Conservation (phyloP, 2,888 invertebrate genomes). For the Phortica okadai region DNA sequence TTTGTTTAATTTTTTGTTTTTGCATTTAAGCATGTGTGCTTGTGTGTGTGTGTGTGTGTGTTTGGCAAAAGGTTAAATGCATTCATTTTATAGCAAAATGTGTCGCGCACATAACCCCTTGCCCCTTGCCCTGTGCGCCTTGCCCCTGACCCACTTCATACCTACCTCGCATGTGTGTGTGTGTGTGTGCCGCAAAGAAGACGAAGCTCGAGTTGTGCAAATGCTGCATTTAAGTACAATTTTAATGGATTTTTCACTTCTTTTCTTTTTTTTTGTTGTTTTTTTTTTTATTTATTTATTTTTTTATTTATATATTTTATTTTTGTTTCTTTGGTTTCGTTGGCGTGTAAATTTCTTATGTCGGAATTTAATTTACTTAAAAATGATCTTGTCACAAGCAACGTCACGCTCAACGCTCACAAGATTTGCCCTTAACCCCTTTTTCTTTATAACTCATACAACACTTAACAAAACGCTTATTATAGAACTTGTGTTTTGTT, state of each 20-base stretch:
- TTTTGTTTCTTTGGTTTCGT: neutral
- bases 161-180: constrained; percentile 32
- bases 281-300: neutral
- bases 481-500: neutral
- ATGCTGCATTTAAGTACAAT: constrained; percentile 65
- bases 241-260: constrained; percentile 60
- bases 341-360: neutral
- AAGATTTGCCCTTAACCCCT: no score
- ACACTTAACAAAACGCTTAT: no score
- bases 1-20: constrained; percentile 26
- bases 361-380: constrained; percentile 6
- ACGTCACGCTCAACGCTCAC: no score
- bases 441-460: no score
- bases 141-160: no score
- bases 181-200: constrained; percentile 42
- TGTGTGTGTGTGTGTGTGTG: constrained; percentile 36
- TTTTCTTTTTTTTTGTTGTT: constrained; percentile 13
- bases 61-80: constrained; percentile 66
- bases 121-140: no score
- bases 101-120: no score
- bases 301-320: neutral
- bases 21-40: constrained; percentile 18
- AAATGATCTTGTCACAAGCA: neutral
- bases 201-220: constrained; percentile 49
- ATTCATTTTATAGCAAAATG: constrained; percentile 66